phyloP scores from a whole-genome alignment of 1,140 invertebrate species.

The Schlechtendalia chinensis region DNA sequence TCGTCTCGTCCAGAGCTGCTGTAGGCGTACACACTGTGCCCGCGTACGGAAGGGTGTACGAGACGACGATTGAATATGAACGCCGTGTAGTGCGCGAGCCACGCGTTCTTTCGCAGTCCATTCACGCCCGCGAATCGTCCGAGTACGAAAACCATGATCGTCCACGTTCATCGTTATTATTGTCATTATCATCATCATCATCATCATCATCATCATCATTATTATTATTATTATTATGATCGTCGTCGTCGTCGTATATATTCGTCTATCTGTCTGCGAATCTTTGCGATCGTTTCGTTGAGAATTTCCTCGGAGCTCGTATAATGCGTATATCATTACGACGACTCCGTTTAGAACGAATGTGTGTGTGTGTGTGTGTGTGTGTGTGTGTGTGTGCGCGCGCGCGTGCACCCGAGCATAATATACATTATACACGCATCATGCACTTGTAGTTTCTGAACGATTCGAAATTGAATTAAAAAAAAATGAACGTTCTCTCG shows the following conservation, averaged over 20 bases:
- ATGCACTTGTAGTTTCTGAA: neutral
- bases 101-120: neutral
- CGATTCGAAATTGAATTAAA: slow-evolving; percentile 14
- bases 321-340: no score
- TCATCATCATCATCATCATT: no score
- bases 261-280: no score
- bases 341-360: no score
- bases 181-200: neutral
- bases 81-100: neutral
- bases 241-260: no score
- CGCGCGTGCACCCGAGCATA: neutral
- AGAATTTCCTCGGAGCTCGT: no score
- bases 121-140: neutral
- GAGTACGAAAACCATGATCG: neutral
- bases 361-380: no score
- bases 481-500: neutral
- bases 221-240: no score
- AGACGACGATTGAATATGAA: neutral
- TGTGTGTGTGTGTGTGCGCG: no score
- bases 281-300: no score
- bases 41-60: neutral
- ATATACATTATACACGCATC: neutral
- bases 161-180: neutral
- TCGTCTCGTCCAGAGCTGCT: neutral
- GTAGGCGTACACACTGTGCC: no score